Evolutionary conservation across 2,113 vertebrate genomes (phyloP).

Genomic region (Chiloscyllium plagiosum): DNA sequence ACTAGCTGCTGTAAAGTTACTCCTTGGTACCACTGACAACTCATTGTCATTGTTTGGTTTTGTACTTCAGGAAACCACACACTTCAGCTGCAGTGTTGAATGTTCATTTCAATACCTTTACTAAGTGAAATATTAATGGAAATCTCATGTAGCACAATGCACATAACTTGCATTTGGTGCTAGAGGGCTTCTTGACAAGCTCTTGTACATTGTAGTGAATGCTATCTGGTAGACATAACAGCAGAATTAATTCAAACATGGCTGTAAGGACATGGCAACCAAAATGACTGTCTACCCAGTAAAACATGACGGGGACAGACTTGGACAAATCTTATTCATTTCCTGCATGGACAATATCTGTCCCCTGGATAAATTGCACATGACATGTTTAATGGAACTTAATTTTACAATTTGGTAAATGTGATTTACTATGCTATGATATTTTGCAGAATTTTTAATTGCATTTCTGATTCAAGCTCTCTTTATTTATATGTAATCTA

Average conservation of each 20-base stretch:
- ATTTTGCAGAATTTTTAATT: not conserved
- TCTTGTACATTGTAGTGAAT: not conserved
- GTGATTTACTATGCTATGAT: not conserved
- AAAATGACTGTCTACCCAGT: not conserved
- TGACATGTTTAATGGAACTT: not conserved
- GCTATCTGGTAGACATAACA: not conserved
- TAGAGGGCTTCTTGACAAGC: not conserved
- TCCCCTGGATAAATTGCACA: not conserved
- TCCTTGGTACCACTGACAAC: not conserved
- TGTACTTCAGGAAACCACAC: not conserved
- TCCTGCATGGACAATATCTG: not conserved
- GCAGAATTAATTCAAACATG: not conserved
- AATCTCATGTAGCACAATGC: not conserved
- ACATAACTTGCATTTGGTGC: not conserved
- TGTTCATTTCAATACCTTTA: not conserved
- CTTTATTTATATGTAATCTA: not conserved
- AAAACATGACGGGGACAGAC: too few relatives aligned
- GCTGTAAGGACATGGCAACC: not conserved
- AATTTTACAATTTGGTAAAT: not conserved
- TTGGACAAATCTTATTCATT: not conserved
- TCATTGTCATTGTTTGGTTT: not conserved
- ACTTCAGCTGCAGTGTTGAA: not conserved
- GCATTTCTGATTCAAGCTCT: not conserved
- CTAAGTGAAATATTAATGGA: not conserved
- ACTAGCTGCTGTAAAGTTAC: not conserved